Base-by-base conservation (phyloP, 2,113 vertebrate species). In the Pseudorectes ferrugineus region DNA sequence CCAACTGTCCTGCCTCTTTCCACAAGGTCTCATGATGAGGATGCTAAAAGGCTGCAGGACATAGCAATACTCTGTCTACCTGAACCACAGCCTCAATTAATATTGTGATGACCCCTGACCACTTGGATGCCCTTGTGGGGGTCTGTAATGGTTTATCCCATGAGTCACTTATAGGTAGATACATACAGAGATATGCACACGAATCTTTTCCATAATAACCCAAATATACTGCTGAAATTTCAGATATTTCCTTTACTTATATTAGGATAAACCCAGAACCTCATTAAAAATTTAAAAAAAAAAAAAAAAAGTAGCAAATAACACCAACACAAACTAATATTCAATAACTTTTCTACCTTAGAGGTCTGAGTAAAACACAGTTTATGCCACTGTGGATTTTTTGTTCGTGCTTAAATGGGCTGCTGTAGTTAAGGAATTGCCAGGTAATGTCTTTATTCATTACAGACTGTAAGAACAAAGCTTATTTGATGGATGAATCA, bases 401-500 rank as follows among this genome's bases (percentile, higher is more conserved):
- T 81, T 49, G 2, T 51, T 52, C 23, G 11, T 52, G 8, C 5
- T 73, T 82, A 85, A 90, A 74, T 61, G 14, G 31, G 22, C 20
- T 73, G 38, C 8, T 66, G 66, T 66, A 92, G 65, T 91, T 46
- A 81, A 84, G 25, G 16, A 92, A 87, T 51, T 92, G 31, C 16
- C 45, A 87, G 45, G 40, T 79, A 61, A 54, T 88, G 20, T 88
- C 70, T 90, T 70, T 57, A 74, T 68, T 90, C 42, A 55, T 48
- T 77, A 70, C 24, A 40, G 26, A 33, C 2, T 42, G 25, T 48
- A 71, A 74, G 29, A 70, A 29, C 77, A 95, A 72, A 71, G 13
- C 25, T 79, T 52, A 20, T 88, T 93, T 94, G 88, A 94, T 93
- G 55, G 89, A 88, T 76, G 94, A 88, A 95, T 93, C 79, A 79